These are phyloP conservation scores for Gymnopithys bicolor DNA, from an alignment of 2,797 vertebrate genomes.

Conservation along the genomic window DNA sequence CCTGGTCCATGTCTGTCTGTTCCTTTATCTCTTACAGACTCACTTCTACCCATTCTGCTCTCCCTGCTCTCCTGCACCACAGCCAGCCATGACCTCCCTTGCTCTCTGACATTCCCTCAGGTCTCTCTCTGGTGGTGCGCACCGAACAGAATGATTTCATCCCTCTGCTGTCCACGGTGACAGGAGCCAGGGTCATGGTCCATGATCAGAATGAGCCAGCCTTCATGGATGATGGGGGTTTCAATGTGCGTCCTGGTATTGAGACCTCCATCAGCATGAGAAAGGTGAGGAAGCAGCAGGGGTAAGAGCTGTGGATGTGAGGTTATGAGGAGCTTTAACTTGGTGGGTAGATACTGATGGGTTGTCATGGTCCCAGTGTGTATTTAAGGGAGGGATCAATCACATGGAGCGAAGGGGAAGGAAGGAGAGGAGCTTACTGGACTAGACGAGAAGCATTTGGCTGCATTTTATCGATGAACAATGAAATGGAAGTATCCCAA, in stretches of 20 bases:
- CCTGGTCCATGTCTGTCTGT: background rate
- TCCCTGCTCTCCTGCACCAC: background rate
- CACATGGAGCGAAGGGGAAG: background rate
- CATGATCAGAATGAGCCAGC: conserved; percentile 79
- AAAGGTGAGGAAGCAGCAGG: conserved; percentile 64
- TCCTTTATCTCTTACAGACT: background rate
- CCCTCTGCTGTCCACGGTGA: conserved; percentile 80
- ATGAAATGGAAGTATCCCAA: background rate
- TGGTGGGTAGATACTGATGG: background rate
- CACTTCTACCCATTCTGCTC: background rate
- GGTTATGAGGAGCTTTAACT: background rate
- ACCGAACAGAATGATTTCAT: conserved; percentile 81
- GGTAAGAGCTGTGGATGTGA: background rate
- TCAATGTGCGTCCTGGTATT: conserved; percentile 79
- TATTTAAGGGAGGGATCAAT: background rate
- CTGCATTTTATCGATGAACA: background rate
- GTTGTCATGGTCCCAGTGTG: background rate
- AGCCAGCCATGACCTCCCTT: background rate
- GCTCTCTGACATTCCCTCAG: conserved; percentile 24
- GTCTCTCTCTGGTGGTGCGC: conserved; percentile 79
- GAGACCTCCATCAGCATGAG: conserved; percentile 84
- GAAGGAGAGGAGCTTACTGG: background rate
- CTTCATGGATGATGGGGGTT: conserved; percentile 84
- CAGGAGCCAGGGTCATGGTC: conserved; percentile 82
- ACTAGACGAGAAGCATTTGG: background rate